Percentiles rank a stretch among this genome's conserved stretches.
Conservation (phyloP, 2,113 vertebrate genomes). For the Maccullochella peelii region DNA sequence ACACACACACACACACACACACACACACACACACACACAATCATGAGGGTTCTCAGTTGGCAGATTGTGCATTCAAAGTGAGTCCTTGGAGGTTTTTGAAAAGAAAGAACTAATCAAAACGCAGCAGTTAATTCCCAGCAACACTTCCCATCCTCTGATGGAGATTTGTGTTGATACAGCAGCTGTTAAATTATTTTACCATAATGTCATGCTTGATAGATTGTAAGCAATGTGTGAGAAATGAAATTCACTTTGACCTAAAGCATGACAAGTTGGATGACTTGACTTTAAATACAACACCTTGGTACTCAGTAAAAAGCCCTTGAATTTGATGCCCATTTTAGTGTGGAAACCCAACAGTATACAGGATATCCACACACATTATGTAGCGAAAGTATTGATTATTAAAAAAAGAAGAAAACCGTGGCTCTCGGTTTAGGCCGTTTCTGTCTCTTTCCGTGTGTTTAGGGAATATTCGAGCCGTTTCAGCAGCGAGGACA, state of each 20-base stretch:
- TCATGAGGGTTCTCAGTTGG: background rate
- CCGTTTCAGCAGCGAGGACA: constrained; percentile 96
- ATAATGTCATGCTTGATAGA: background rate
- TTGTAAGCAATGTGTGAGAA: background rate
- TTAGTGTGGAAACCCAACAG: background rate
- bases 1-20: background rate
- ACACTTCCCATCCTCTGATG: background rate
- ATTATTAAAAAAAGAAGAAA: background rate
- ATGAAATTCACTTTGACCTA: background rate
- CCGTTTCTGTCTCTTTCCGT: background rate
- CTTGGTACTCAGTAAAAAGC: too few relatives aligned
- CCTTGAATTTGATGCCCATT: background rate
- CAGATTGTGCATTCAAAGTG: background rate
- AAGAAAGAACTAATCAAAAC: background rate
- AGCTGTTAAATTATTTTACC: background rate
- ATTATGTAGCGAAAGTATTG: background rate
- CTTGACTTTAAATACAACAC: background rate
- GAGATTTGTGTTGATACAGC: background rate
- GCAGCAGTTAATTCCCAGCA: background rate
- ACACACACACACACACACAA: background rate
- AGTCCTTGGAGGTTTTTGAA: background rate
- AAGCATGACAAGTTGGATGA: background rate
- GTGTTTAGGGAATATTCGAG: constrained; percentile 92
- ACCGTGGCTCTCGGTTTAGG: too few relatives aligned
- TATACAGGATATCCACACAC: background rate